Percentiles rank a stretch among this genome's conserved stretches.
phyloP scores from a whole-genome alignment of 2,888 invertebrate genomes.

The Drosophila formosana region DNA sequence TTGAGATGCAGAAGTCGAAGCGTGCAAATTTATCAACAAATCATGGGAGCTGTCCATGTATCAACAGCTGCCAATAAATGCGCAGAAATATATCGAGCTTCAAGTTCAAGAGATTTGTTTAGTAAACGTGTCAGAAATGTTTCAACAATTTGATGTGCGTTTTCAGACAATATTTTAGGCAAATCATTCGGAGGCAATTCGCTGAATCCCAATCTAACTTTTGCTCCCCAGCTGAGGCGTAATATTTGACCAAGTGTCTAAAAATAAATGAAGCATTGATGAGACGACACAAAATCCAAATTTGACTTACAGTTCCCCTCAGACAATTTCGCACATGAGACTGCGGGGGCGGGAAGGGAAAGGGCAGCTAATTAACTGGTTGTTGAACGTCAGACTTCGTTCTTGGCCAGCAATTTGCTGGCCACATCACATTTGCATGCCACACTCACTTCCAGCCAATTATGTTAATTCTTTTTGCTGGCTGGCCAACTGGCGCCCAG shows the following conservation, averaged over 20 bases:
- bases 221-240: conserved; percentile 20
- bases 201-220: conserved; percentile 22
- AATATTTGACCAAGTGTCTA: background rate
- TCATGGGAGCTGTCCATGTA: conserved; percentile 31
- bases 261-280: conserved; percentile 45
- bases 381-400: conserved; percentile 12
- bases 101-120: conserved; percentile 16
- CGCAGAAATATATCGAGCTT: background rate
- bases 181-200: conserved; percentile 23
- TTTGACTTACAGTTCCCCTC: conserved; percentile 25
- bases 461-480: conserved; percentile 61
- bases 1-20: conserved; percentile 19
- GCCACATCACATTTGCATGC: conserved; percentile 44
- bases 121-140: conserved; percentile 19
- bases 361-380: conserved; percentile 56
- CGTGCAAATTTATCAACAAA: background rate
- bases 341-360: conserved; percentile 19
- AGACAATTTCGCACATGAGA: conserved; percentile 24
- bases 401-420: conserved; percentile 30
- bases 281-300: conserved; percentile 46
- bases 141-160: background rate
- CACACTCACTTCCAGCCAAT: conserved; percentile 50
- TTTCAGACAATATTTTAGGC: conserved; percentile 13
- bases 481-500: conserved; percentile 64
- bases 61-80: conserved; percentile 24